Evolutionary conservation across 2,113 vertebrate genomes (phyloP).

Genomic region (Scytalopus superciliaris): DNA sequence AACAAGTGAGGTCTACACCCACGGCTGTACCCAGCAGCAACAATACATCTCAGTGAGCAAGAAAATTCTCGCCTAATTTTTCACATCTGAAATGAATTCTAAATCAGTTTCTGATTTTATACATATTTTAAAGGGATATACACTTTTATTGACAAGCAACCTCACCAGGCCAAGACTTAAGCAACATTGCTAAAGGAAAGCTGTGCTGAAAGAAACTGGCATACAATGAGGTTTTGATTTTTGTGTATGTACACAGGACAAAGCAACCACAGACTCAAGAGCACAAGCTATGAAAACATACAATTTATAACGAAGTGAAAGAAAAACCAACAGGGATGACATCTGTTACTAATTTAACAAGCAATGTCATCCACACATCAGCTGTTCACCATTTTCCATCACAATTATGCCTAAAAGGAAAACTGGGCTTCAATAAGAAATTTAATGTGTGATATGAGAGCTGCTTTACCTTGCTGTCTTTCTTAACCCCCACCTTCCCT

Average conservation of each 20-base stretch:
- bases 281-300: not conserved
- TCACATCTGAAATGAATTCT: not conserved
- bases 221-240: not conserved
- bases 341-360: not conserved
- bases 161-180: not conserved
- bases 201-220: not conserved
- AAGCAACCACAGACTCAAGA: not conserved
- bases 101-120: not conserved
- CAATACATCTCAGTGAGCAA: not conserved
- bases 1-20: not conserved
- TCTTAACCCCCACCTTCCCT: not conserved
- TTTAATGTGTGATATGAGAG: not conserved
- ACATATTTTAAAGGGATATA: not conserved
- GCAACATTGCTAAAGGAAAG: not conserved
- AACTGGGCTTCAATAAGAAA: not conserved
- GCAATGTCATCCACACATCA: not conserved
- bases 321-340: not conserved
- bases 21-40: not conserved
- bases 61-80: not conserved
- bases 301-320: not conserved
- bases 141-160: not conserved
- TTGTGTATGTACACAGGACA: not conserved
- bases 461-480: not conserved
- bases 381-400: not conserved
- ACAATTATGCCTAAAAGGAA: not conserved